Evolutionary conservation across 2,797 vertebrate genomes (phyloP).

Genomic region (Protosalanx chinensis): DNA sequence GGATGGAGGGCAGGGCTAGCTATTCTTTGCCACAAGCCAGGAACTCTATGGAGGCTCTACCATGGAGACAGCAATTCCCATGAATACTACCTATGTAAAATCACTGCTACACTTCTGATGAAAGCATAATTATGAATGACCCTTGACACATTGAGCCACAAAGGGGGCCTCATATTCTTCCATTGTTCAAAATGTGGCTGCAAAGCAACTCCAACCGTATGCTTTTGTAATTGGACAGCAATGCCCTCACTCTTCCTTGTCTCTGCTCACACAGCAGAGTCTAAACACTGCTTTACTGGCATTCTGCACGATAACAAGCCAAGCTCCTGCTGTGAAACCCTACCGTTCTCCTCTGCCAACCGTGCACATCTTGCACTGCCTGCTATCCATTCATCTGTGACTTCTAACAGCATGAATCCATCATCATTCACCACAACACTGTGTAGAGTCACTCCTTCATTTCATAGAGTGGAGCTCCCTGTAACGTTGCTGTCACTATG

Average conservation of each 20-base stretch:
- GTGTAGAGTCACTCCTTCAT: conserved; percentile 29
- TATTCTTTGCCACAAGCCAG: conserved; percentile 30
- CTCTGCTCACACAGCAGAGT: conserved; percentile 28
- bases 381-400: conserved; percentile 40
- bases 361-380: conserved; percentile 25
- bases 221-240: too few relatives aligned
- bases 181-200: background rate
- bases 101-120: conserved; percentile 17
- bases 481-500: conserved; percentile 37
- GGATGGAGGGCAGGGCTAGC: conserved; percentile 47
- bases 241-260: conserved; percentile 26
- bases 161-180: conserved; percentile 10
- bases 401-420: conserved; percentile 55
- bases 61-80: conserved; percentile 3
- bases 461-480: conserved; percentile 25
- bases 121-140: background rate
- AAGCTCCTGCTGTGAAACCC: conserved; percentile 21
- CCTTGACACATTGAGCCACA: background rate
- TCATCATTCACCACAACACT: conserved; percentile 51
- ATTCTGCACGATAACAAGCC: conserved; percentile 34
- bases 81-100: conserved; percentile 2
- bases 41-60: conserved; percentile 27
- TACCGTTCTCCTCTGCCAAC: conserved; percentile 32
- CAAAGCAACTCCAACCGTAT: too few relatives aligned
- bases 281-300: conserved; percentile 36